A percentile compares a stretch with the other conserved stretches of the same genome.
Conservation (phyloP, 2,113 vertebrate species). For the Cheilinus undulatus region DNA sequence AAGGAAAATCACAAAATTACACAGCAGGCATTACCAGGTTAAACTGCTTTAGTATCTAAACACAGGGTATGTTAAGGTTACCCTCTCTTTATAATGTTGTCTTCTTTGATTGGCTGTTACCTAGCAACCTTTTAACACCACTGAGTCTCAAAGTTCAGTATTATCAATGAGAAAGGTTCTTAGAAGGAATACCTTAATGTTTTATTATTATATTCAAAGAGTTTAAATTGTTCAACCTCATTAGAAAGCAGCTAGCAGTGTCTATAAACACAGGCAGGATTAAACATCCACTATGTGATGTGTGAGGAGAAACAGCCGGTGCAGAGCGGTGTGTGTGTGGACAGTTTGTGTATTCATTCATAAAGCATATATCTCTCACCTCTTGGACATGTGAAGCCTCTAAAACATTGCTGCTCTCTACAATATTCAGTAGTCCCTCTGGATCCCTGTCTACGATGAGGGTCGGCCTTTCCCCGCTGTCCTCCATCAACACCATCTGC, state of each 20-base stretch:
- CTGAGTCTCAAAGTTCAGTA: background rate
- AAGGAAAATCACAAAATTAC: no score
- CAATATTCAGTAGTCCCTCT: constrained; percentile 75
- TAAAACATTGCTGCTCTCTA: constrained; percentile 80
- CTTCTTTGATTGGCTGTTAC: no score
- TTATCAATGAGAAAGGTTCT: no score
- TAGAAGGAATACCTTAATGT: no score
- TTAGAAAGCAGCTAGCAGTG: background rate
- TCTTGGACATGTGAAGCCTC: constrained; percentile 77
- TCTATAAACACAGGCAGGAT: background rate
- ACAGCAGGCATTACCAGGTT: no score
- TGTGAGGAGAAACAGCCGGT: background rate
- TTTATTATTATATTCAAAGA: no score
- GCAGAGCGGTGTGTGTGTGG: background rate
- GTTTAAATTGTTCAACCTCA: no score
- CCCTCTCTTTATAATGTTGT: no score
- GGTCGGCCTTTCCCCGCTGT: constrained; percentile 59
- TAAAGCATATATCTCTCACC: constrained; percentile 57
- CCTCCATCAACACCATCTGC: constrained; percentile 85
- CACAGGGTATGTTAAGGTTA: no score
- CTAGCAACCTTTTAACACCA: no score
- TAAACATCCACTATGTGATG: no score
- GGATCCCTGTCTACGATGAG: constrained; percentile 74
- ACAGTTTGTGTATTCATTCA: background rate
- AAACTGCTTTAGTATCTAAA: no score